Conservation (phyloP, 2,113 vertebrate species). For the human (Homo sapiens) region DNA sequence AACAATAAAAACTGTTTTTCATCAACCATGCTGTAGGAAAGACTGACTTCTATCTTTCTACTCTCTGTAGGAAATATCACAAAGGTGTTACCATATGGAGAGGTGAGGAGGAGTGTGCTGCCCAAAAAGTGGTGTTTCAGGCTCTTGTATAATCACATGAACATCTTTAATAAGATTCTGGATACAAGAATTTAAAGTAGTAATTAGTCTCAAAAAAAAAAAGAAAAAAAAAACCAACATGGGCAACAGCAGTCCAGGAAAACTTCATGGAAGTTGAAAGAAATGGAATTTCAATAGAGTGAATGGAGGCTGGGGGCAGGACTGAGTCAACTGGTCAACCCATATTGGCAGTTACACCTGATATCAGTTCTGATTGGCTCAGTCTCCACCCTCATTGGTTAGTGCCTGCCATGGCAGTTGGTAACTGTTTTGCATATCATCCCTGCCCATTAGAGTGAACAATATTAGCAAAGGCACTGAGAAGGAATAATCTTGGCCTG, state of each 20-base stretch:
- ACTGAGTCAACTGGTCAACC: neutral
- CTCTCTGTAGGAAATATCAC: neutral
- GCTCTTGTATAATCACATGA: too few species aligned
- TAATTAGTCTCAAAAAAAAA: neutral
- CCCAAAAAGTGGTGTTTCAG: neutral
- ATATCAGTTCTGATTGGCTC: neutral
- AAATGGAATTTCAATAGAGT: neutral
- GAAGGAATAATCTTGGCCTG: neutral
- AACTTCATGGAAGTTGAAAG: rapidly evolving
- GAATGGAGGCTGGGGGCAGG: neutral
- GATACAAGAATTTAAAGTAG: neutral
- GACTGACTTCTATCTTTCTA: neutral
- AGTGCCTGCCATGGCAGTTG: neutral
- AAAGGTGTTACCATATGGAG: neutral
- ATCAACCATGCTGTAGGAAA: neutral
- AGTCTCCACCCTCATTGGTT: conserved; percentile 32
- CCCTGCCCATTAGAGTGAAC: neutral
- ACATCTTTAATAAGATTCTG: neutral
- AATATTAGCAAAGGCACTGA: neutral
- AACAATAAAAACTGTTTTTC: neutral
- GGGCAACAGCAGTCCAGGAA: neutral
- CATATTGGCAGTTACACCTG: neutral
- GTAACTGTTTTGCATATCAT: neutral
- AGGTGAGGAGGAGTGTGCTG: neutral
- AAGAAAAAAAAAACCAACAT: neutral